Evolutionary conservation across 2,888 invertebrate genomes (phyloP), one percentile per base, ranked within the genome.

Genomic region (Phyllotreta striolata): DNA sequence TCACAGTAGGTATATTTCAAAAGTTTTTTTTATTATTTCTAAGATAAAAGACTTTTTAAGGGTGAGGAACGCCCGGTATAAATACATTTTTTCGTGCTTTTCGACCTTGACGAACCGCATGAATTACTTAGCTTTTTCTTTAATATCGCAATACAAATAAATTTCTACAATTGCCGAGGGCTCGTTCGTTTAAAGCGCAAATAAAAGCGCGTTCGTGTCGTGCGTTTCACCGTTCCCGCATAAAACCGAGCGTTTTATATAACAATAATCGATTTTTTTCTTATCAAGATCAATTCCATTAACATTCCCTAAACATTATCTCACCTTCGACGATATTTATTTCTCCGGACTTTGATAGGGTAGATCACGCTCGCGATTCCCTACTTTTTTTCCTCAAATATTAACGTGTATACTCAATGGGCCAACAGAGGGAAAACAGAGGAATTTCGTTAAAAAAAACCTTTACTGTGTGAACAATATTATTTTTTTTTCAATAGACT

Each of bases 281-380:
- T 47, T 47, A 47, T 47, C 47, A 47, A 47, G 47, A 47, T 47
- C 10, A 47, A 47, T 47, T 47, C 47, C 47, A 47, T 47, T 47
- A 47, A 13, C 47, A 47, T 47, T 47, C 47, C 34, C 47, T 14
- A 47, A 47, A 6, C 47, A 47, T 47, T 47, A 47, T 47, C 47
- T 47, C 47, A 47, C 47, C 47, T 47, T 47, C 47, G 34, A 47
- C 47, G 34, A 47, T 47, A 47, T 47, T 47, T 47, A 47, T 47
- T 47, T 47, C 47, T 47, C 34, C 47, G 34, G 47, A 12, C 14
- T 14, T 12, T 47, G 14, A 47, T 47, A 14, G 47, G 6, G 14
- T 14, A 24, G 13, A 47, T 47, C 47, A 47, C 47, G 47, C 47
- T 14, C 47, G 44, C 41, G 41, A 41, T 41, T 41, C 10, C 41